These are phyloP conservation scores for Brachystomella parvula DNA, from an alignment of 1,140 invertebrate species.

Conservation along the genomic window DNA sequence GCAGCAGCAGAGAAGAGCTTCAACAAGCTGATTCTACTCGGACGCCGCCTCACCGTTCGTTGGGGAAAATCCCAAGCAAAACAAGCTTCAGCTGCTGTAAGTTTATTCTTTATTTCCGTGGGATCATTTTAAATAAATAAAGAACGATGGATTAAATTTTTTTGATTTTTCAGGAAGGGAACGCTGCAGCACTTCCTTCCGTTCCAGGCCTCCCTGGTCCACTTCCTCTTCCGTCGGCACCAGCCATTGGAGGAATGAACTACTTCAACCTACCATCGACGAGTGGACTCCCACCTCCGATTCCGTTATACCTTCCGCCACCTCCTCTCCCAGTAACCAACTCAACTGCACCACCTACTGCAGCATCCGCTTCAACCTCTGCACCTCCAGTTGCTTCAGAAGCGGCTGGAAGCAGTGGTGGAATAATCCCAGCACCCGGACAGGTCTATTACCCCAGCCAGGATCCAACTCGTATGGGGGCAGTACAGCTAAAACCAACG, in stretches of 20 bases:
- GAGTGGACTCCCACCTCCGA: constrained; percentile 13
- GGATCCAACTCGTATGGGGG: constrained; percentile 80
- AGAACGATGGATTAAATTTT: neutral
- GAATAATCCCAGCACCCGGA: neutral
- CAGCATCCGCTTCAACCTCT: constrained; percentile 6
- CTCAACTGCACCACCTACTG: constrained; percentile 1
- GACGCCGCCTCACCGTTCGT: constrained; percentile 78
- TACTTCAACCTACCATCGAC: constrained; percentile 35
- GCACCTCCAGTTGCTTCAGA: constrained; percentile 7
- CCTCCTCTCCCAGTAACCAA: constrained; percentile 19
- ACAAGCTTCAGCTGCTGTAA: constrained; percentile 41
- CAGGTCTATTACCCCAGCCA: constrained; percentile 86
- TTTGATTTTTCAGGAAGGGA: constrained; percentile 29
- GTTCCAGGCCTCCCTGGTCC: constrained; percentile 69
- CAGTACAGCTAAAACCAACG: constrained; percentile 37
- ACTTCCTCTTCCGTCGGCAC: constrained; percentile 36
- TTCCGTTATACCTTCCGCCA: constrained; percentile 33
- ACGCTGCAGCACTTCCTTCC: constrained; percentile 59
- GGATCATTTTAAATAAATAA: neutral
- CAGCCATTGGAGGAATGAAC: constrained; percentile 35
- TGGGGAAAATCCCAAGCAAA: constrained; percentile 88
- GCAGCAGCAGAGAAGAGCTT: constrained; percentile 91
- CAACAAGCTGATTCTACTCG: constrained; percentile 62
- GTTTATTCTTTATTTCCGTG: constrained; percentile 27
- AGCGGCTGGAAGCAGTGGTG: neutral